phyloP scores from a whole-genome alignment of 2,113 vertebrate species.

The Hirundichthys speculiger region DNA sequence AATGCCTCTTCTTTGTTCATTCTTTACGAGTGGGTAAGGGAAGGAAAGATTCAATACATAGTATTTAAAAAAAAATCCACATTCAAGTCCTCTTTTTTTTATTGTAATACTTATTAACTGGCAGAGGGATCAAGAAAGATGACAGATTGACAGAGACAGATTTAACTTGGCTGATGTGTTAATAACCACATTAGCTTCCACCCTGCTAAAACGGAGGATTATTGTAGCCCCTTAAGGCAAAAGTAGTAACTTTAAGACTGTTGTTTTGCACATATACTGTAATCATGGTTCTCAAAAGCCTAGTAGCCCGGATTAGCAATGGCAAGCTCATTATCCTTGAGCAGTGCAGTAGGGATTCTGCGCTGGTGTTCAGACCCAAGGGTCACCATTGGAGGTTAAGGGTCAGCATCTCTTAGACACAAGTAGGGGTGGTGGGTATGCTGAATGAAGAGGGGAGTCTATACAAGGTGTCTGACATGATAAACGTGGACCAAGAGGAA shows the following conservation, averaged over 20 bases:
- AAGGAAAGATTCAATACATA: too few species aligned
- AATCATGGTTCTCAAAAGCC: constrained; percentile 31
- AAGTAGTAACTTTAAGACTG: constrained; percentile 19
- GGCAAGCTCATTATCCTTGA: constrained; percentile 60
- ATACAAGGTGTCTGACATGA: constrained; percentile 48
- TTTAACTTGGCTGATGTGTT: constrained; percentile 19
- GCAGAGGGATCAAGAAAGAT: neutral
- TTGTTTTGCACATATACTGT: constrained; percentile 20
- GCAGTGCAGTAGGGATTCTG: constrained; percentile 15
- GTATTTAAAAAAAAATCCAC: too few species aligned
- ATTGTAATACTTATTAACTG: too few species aligned
- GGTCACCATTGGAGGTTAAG: constrained; percentile 35
- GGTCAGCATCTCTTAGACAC: constrained; percentile 41
- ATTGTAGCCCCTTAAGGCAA: constrained; percentile 8
- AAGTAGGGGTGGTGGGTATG: constrained; percentile 22
- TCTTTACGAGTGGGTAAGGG: too few species aligned
- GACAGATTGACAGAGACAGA: constrained; percentile 10
- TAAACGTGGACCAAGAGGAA: constrained; percentile 26
- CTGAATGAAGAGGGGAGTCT: constrained; percentile 25
- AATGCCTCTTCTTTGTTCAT: too few species aligned
- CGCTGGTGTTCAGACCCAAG: constrained; percentile 10
- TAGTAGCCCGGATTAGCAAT: constrained; percentile 25
- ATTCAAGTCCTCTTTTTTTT: too few species aligned
- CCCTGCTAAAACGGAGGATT: constrained; percentile 47
- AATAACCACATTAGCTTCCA: constrained; percentile 21